Base-by-base conservation (phyloP, 2,888 invertebrate species). In the Drosophila koepferae region DNA sequence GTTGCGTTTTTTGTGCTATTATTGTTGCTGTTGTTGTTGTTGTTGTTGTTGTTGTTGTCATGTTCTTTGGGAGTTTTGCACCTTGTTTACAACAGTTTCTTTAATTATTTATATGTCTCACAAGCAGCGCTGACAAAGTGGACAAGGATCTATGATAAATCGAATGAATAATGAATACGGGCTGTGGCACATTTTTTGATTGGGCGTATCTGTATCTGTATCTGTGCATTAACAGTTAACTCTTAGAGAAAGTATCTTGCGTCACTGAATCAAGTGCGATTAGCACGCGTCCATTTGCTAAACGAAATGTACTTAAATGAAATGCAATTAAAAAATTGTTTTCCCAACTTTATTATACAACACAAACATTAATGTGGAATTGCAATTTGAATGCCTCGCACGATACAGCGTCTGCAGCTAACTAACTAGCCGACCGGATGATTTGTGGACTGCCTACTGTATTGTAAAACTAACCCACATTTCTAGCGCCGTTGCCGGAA, bases 371-470 rank as follows among this genome's bases (percentile, higher is more conserved):
- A 60, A 63, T 64, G 41, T 69, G 77, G 63, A 61, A 77, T 78
- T 75, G 74, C 83, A 76, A 89, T 91, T 91, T 91, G 81, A 90
- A 91, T 91, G 90, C 77, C 77, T 75, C 75, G 70, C 86, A 87
- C 82, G 78, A 72, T 76, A 49, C 49, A 12, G 38, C 53, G 14
- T 34, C 62, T 55, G 55, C 28, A 41, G 40, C 40, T 55, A 55
- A 20, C 41, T 71, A 51, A 51, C 40, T 43, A 61, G 43, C 59
- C 40, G 36, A 49, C 61, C 71, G 63, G 60, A 76, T 80, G 73
- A 82, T 80, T 82, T 80, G 76, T 73, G 66, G 62, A 81, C 73
- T 79, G 41, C 48, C 54, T 59, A 38, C 40, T 54, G 55, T 61
- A 61, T 55, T 67, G 65, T 56, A 64, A 73, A 73, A 66, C 63